Conservation (phyloP, 2,113 vertebrate species). For the Solea solea region DNA sequence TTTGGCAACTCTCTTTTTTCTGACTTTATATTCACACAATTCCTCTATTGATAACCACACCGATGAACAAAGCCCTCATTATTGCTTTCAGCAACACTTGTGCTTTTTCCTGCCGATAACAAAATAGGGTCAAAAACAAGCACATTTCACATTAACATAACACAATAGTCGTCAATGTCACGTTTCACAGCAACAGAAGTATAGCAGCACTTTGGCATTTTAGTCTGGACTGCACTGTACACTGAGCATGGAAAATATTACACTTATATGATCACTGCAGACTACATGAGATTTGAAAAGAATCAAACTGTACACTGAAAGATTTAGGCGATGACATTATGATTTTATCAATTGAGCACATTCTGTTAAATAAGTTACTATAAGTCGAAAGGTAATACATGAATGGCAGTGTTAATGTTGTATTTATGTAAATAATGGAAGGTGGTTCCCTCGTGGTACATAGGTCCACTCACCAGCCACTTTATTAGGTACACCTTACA, state of each 20-base stretch:
- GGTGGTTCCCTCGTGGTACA: neutral
- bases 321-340: neutral
- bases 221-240: neutral
- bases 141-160: slow-evolving; percentile 20
- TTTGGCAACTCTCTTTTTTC: no score
- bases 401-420: neutral
- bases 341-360: neutral
- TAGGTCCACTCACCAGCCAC: no score
- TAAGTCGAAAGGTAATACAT: neutral
- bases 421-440: neutral
- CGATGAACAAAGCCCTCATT: no score
- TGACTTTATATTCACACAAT: no score
- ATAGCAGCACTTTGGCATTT: slow-evolving; percentile 26
- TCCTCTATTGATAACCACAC: no score
- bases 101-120: no score
- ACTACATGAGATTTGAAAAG: slow-evolving; percentile 3
- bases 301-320: neutral
- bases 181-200: slow-evolving; percentile 30
- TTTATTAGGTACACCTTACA: no score
- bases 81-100: no score
- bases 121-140: neutral
- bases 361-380: neutral
- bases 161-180: slow-evolving; percentile 2
- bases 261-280: slow-evolving; percentile 4
- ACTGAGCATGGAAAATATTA: slow-evolving; percentile 12